Conservation (phyloP, 2,113 vertebrate genomes). For the Haliaeetus leucogaster region DNA sequence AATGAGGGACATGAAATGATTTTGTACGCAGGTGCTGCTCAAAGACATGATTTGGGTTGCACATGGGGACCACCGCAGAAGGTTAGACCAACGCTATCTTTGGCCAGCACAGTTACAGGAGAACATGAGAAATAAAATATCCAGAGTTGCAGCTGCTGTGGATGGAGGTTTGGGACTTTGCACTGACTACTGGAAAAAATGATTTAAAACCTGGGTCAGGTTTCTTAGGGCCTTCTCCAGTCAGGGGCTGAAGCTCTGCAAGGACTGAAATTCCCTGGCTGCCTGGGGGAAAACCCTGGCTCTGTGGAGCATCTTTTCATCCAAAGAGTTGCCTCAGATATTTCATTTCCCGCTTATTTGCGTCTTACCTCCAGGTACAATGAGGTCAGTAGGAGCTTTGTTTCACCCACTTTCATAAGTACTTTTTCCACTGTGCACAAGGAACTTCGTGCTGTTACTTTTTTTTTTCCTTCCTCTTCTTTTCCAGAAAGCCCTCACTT, state of each 20-base stretch:
- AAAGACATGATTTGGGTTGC: background rate
- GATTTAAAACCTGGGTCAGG: background rate
- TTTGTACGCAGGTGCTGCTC: background rate
- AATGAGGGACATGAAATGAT: background rate
- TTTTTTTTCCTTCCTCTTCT: accelerated
- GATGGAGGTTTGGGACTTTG: background rate
- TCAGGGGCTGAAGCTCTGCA: background rate
- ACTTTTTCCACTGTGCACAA: background rate
- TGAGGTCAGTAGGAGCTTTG: background rate
- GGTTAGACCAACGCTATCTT: background rate
- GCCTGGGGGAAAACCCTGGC: background rate
- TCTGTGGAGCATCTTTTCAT: background rate
- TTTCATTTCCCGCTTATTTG: background rate
- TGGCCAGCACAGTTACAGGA: background rate
- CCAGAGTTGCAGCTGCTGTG: background rate
- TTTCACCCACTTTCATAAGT: background rate
- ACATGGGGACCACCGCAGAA: background rate
- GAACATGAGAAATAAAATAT: background rate
- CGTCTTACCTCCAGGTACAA: background rate
- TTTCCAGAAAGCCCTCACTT: background rate
- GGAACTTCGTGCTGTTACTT: background rate
- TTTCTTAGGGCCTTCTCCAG: background rate
- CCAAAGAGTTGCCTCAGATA: background rate
- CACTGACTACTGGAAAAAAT: background rate
- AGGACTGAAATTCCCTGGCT: background rate